Evolutionary conservation across 2,888 invertebrate species (phyloP).

Genomic region (Cryptus armator): DNA sequence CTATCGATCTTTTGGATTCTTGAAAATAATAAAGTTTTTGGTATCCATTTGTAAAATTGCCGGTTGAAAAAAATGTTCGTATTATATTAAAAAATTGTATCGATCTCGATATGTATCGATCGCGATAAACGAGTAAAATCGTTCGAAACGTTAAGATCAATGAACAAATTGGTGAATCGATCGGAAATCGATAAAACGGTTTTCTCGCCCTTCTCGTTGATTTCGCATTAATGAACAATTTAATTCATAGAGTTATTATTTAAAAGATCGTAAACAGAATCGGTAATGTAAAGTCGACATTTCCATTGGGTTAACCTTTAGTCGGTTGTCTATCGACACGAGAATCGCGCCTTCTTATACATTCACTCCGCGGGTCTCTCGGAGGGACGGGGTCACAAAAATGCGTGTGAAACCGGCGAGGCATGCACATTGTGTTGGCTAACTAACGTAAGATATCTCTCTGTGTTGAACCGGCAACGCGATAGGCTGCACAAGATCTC

Average conservation of each 20-base stretch:
- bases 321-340: slow-evolving; percentile 47
- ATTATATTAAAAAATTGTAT: no score
- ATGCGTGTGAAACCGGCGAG: slow-evolving; percentile 76
- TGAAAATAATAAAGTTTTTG: no score
- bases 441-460: slow-evolving; percentile 31
- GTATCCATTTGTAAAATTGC: no score
- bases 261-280: slow-evolving; percentile 27
- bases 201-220: not conserved
- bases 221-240: not conserved
- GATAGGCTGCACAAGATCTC: slow-evolving; percentile 29
- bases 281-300: slow-evolving; percentile 5
- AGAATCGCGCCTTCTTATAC: slow-evolving; percentile 63
- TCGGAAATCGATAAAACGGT: not conserved
- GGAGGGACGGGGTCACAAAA: slow-evolving; percentile 73
- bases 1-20: not conserved
- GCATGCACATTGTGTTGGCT: slow-evolving; percentile 77
- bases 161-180: no score
- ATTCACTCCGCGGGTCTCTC: slow-evolving; percentile 71
- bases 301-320: slow-evolving; percentile 68
- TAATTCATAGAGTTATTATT: not conserved
- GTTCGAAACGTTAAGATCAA: no score
- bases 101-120: no score
- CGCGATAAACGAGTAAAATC: no score
- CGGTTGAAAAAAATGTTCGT: no score
- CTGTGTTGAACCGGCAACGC: not conserved